Conservation (phyloP, 2,113 vertebrate species). For the Melanocharis versteri region DNA sequence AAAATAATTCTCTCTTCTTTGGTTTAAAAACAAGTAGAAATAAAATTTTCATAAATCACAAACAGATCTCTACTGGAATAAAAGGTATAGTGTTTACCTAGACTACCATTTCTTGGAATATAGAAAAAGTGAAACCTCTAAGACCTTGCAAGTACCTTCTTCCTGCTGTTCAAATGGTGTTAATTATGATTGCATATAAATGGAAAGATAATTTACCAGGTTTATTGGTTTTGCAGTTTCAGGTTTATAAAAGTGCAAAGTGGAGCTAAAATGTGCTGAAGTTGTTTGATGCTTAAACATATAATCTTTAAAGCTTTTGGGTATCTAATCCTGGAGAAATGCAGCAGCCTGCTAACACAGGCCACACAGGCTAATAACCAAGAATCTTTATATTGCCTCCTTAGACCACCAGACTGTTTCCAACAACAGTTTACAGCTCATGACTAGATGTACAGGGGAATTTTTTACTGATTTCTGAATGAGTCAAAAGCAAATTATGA, state of each 20-base stretch:
- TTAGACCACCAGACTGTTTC: neutral
- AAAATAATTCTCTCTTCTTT: neutral
- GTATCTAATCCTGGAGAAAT: neutral
- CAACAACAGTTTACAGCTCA: neutral
- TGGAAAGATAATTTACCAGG: neutral
- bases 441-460: neutral
- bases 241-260: neutral
- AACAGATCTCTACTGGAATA: neutral
- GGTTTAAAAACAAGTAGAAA: neutral
- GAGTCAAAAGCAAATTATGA: neutral
- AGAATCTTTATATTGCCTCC: neutral
- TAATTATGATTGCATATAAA: neutral
- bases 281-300: neutral
- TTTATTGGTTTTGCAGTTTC: neutral
- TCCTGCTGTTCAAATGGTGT: neutral
- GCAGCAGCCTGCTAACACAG: neutral
- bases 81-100: neutral
- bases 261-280: neutral
- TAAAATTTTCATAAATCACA: neutral
- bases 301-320: neutral
- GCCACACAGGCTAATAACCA: neutral
- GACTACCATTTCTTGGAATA: neutral
- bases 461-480: neutral
- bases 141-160: neutral
- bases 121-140: neutral